A percentile compares a stretch with the other conserved stretches of the same genome.
Conservation (phyloP, 2,797 vertebrate species). For the Sebastes oblongus region DNA sequence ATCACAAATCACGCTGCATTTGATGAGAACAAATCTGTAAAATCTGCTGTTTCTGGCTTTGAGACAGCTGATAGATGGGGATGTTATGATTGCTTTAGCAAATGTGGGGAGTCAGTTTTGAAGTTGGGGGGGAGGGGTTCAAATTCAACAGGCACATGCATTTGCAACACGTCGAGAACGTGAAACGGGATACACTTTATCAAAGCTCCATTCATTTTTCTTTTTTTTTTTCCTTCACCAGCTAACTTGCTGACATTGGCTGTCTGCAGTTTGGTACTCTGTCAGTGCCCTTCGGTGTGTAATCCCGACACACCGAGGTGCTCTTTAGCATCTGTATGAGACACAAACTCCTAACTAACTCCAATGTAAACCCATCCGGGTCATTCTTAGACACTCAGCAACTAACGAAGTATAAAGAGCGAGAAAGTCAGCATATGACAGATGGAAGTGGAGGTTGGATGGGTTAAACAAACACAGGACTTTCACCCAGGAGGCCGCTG, state of each 20-base stretch:
- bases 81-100: slow-evolving; percentile 36
- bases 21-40: slow-evolving; percentile 33
- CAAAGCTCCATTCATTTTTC: neutral
- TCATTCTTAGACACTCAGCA: too few species aligned
- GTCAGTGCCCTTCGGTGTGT: too few species aligned
- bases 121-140: neutral
- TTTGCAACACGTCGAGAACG: neutral
- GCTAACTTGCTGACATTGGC: too few species aligned
- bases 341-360: too few species aligned
- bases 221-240: too few species aligned
- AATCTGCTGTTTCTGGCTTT: slow-evolving; percentile 26
- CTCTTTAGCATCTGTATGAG: too few species aligned
- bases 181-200: neutral
- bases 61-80: slow-evolving; percentile 12
- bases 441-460: neutral
- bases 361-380: too few species aligned
- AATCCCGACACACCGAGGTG: too few species aligned
- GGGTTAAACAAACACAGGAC: neutral
- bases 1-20: slow-evolving; percentile 29
- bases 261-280: neutral
- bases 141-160: neutral
- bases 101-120: neutral
- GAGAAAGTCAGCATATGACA: too few species aligned
- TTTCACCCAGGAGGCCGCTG: neutral
- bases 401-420: too few species aligned